Evolutionary conservation across 2,888 invertebrate genomes (phyloP), one percentile per base, ranked within the genome.

Genomic region (Carabus problematicus): DNA sequence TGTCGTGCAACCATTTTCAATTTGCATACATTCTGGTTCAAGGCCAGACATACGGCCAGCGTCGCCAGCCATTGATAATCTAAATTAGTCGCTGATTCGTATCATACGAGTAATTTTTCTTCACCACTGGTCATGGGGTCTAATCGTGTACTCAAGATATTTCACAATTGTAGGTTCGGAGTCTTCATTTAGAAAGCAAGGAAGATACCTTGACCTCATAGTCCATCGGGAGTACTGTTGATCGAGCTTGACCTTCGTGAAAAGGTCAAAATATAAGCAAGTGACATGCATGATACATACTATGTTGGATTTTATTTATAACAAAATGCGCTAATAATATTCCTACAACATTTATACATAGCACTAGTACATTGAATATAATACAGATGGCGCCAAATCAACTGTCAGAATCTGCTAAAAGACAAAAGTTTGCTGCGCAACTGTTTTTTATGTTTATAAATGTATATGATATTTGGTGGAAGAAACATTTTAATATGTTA

Each of bases 21-120:
- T 55, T 56, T 55, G 56, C 58, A 64, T 66, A 49, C 49, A 66
- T 58, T 56, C n/a, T 56, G 58, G 66, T 66, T 66, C 66, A 66
- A 66, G 66, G 66, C 14, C 66, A 41, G 8, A 18, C 9, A 11
- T 8, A 55, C 7, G n/a, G 49, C 18, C 0, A 16, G 14, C 11
- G 49, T 49, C 7, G n/a, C n/a, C n/a, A n/a, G 45, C 45, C 45
- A 45, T 45, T 56, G 39, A 56, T 19, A 16, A 16, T 19, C 18
- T 29, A 18, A 55, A 55, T 56, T 29, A 56, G 29, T 29, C 29
- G 29, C 29, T 6, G 29, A 29, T 29, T 29, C 29, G 6, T 29
- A 29, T 29, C 29, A n/a, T n/a, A n/a, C n/a, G n/a, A n/a, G n/a
- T n/a, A n/a, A n/a, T n/a, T n/a, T n/a, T n/a, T n/a, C n/a, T n/a